Base-by-base conservation (phyloP, 2,888 invertebrate species). In the Asteroscopus sphinx region DNA sequence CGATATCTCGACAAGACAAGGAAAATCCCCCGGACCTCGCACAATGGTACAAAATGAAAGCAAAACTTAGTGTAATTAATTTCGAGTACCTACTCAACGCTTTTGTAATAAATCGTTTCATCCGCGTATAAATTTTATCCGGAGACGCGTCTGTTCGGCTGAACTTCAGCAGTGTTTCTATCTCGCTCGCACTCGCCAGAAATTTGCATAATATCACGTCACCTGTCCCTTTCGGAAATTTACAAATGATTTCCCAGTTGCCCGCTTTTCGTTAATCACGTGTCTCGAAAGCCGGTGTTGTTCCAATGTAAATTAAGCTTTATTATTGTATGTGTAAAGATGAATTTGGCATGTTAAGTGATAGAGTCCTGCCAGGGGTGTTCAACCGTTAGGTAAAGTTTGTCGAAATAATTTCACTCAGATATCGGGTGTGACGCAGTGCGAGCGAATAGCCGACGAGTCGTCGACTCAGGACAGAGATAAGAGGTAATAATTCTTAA, bases 51-150 rank as follows among this genome's bases (percentile, higher is more conserved):
- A 85, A 86, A 90, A 87, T 86, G 89, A 87, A 89, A 89, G 89
- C 89, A 88, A 89, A 89, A 89, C 90, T 90, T 90, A 83, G 78
- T 77, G 85, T 87, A 88, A 94, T 94, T 94, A 94, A 94, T 93
- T 93, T 92, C 86, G 81, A 92, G 92, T 90, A 91, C 89, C 89
- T 88, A 89, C 91, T 93, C 94, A 90, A 91, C 92, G 94, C 92
- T 92, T 92, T 90, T 89, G 93, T 93, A 91, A 94, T 94, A 94
- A 94, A 93, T 94, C 93, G 92, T 92, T 92, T 92, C 90, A 92
- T 92, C 92, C 89, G 85, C 83, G 86, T 87, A 91, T 90, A 92
- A 87, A 92, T 92, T 91, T 90, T 88, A 89, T 88, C 89, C 85
- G 79, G 82, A 79, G 81, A 76, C 79, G 79, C 73, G 78, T 80